phyloP scores from a whole-genome alignment of 2,888 invertebrate genomes.

The Cryptus armator region DNA sequence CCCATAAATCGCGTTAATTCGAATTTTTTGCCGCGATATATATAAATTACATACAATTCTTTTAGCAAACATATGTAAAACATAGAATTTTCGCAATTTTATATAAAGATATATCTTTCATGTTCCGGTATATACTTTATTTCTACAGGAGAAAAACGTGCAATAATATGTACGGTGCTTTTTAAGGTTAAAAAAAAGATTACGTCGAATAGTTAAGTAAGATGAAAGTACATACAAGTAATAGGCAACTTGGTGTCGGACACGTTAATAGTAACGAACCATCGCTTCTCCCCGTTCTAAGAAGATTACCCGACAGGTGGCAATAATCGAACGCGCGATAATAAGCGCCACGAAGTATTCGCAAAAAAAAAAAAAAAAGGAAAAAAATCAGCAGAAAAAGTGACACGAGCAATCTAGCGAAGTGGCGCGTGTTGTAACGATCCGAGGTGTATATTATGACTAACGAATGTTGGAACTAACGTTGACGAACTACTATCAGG shows the following conservation, averaged over 20 bases:
- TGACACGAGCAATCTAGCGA: constrained; percentile 34
- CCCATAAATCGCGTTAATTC: too few species aligned
- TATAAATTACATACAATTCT: too few species aligned
- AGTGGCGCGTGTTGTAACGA: constrained; percentile 41
- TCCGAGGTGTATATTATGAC: constrained; percentile 11
- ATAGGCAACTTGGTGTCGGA: neutral
- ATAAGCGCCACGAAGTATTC: neutral
- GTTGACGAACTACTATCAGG: constrained; percentile 45
- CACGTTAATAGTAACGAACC: neutral
- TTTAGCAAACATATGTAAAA: too few species aligned
- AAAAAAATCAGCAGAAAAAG: constrained; percentile 36
- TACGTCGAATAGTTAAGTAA: neutral
- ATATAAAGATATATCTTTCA: too few species aligned
- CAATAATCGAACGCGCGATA: constrained; percentile 20
- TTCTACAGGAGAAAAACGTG: too few species aligned
- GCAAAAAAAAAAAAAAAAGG: constrained; percentile 35
- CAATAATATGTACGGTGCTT: neutral
- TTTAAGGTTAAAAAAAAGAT: neutral
- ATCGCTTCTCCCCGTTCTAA: neutral
- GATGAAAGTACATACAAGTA: neutral
- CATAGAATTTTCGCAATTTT: too few species aligned
- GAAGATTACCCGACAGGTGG: neutral
- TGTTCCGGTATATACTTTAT: too few species aligned
- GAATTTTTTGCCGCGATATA: too few species aligned
- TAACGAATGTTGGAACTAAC: constrained; percentile 40